Evolutionary conservation across 2,113 vertebrate genomes (phyloP), one percentile per base, ranked within the genome.

Genomic region (Ascaphus truei): DNA sequence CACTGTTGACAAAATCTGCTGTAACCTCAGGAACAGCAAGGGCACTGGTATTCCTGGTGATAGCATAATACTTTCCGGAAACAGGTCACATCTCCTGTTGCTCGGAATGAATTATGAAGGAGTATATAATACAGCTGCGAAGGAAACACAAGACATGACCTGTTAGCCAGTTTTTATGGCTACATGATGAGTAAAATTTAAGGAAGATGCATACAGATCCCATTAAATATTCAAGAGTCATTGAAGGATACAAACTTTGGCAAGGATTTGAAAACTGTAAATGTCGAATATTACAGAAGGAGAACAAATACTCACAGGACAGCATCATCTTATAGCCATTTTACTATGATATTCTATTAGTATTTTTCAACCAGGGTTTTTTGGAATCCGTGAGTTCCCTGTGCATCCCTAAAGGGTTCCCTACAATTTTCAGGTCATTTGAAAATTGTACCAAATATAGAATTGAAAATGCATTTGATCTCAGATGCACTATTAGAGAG

Each of bases 201-300:
- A 58, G 52, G 22, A 57, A 43, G 29, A 48, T 34, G 47, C 20
- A 47, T 58, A 68, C 36, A 48, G 48, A 33, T 48, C 15, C 47
- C 15, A 56, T 68, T 36, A 68, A 68, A 68, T 27, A 68, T 68
- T 68, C 65, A 68, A 58, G 63, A 58, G 48, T 26, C 41, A 48
- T 58, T 50, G 65, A 68, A 68, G 39, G 65, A 45, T 50, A 68
- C 30, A 58, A 18, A 36, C 47, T 65, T 68, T 68, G 39, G 53
- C 39, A 58, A 34, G 18, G 37, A 5, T 8, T 45, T 25, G 9
- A 18, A 9, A 47, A 7, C 15, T 16, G 12, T 48, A 31, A 58
- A 48, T 68, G 52, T 41, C 65, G 34, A 34, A 25, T 58, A n/a
- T n/a, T n/a, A n/a, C n/a, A n/a, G n/a, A n/a, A n/a, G n/a, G n/a